These are phyloP conservation scores for Camponotus vicinus DNA, from an alignment of 1,140 invertebrate genomes.

Conservation along the genomic window DNA sequence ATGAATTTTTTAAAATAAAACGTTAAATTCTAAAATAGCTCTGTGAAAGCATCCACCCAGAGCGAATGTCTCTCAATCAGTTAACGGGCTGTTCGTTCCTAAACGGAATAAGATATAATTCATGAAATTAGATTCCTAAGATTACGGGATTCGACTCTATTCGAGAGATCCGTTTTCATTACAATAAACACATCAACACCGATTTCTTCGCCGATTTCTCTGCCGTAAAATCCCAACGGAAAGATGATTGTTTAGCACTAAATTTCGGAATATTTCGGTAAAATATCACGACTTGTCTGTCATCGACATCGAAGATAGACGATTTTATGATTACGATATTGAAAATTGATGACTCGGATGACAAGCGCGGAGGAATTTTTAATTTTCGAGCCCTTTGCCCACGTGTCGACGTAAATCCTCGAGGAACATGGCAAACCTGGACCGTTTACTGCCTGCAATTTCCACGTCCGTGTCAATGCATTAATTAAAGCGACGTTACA, in stretches of 20 bases:
- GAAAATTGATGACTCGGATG: constrained; percentile 23
- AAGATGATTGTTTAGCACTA: not conserved
- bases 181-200: not conserved
- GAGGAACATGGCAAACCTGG: not conserved
- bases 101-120: not conserved
- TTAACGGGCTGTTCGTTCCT: not conserved
- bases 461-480: constrained; percentile 26
- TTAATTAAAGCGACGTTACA: not conserved
- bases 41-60: not conserved
- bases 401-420: constrained; percentile 24
- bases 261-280: not conserved
- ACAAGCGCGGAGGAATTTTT: not conserved
- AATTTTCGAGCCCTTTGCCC: constrained; percentile 1
- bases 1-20: too few relatives aligned
- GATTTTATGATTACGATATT: not conserved
- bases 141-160: not conserved
- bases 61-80: not conserved
- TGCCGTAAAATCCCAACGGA: not conserved
- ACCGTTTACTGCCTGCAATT: constrained; percentile 44
- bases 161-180: not conserved
- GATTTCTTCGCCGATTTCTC: not conserved
- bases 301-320: not conserved
- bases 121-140: not conserved
- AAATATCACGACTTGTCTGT: constrained; percentile 13
- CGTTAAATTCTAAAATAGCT: too few relatives aligned